Evolutionary conservation across 2,113 vertebrate species (phyloP).

Genomic region (Hipposideros armiger): DNA sequence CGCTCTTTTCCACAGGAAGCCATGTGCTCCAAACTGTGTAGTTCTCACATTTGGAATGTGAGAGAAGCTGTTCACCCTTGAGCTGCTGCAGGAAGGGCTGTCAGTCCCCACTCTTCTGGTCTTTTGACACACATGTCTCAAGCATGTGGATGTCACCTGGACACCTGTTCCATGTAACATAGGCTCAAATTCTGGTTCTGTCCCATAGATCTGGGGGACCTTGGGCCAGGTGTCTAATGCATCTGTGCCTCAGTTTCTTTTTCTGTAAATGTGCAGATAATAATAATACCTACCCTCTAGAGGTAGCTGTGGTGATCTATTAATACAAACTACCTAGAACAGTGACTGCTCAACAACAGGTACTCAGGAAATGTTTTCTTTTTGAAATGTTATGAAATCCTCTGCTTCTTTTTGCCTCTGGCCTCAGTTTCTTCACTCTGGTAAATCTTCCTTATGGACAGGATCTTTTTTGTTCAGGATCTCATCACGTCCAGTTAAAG

Average conservation of each 20-base stretch:
- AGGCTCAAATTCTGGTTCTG: background rate
- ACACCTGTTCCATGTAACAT: background rate
- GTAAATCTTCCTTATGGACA: background rate
- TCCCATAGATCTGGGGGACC: background rate
- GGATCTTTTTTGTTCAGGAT: background rate
- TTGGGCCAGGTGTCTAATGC: background rate
- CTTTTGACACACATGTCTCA: background rate
- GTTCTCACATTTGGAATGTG: background rate
- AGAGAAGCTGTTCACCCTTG: fast-evolving
- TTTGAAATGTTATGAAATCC: background rate
- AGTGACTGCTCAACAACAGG: background rate
- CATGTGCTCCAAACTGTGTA: background rate
- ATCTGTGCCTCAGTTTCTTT: background rate
- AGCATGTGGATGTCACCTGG: background rate
- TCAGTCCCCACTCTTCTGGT: background rate
- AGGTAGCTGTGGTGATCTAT: background rate
- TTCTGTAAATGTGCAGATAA: background rate
- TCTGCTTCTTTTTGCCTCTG: background rate
- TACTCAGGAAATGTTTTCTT: background rate
- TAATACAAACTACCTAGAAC: background rate
- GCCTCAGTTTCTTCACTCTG: background rate
- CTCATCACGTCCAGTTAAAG: background rate
- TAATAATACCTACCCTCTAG: background rate
- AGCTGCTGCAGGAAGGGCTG: background rate
- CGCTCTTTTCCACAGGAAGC: slow-evolving; percentile 41